A percentile compares a stretch with the other conserved stretches of the same genome.
Conservation (phyloP, 2,888 invertebrate species). For the Holacanthella duospinosa region DNA sequence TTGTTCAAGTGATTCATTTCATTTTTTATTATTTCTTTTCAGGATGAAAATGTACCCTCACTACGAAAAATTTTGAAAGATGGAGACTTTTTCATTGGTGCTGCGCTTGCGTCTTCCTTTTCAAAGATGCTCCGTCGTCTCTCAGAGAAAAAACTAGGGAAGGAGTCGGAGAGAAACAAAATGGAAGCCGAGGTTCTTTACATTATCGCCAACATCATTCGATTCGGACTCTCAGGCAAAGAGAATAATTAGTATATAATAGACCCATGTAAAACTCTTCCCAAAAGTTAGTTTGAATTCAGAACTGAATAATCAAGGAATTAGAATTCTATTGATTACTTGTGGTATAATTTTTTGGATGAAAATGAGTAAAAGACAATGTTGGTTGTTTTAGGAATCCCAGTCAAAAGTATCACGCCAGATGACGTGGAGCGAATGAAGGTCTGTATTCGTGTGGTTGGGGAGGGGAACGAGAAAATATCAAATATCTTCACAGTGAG, state of each 20-base stretch:
- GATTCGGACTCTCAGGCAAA: conserved; percentile 63
- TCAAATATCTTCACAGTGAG: conserved; percentile 59
- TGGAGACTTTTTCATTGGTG: conserved; percentile 92
- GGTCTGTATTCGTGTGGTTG: conserved; percentile 63
- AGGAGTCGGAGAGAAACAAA: conserved; percentile 46
- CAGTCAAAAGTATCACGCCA: conserved; percentile 71
- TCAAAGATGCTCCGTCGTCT: conserved; percentile 74
- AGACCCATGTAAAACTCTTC: not conserved
- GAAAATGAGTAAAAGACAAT: too few relatives aligned
- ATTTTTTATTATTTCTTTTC: not conserved
- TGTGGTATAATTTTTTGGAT: too few relatives aligned
- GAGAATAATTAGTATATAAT: too few relatives aligned
- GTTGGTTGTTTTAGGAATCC: conserved; percentile 27
- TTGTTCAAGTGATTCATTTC: not conserved
- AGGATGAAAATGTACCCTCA: conserved; percentile 58
- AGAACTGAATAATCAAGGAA: not conserved
- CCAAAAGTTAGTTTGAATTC: not conserved
- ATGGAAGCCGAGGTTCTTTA: conserved; percentile 74
- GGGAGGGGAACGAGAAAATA: conserved; percentile 47
- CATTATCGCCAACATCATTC: conserved; percentile 72
- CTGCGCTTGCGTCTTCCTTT: conserved; percentile 79
- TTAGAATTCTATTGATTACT: not conserved
- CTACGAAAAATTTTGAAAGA: conserved; percentile 78
- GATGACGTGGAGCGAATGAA: conserved; percentile 87
- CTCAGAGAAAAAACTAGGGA: conserved; percentile 38